Conservation (phyloP, 2,113 vertebrate species). For the Channa argus region DNA sequence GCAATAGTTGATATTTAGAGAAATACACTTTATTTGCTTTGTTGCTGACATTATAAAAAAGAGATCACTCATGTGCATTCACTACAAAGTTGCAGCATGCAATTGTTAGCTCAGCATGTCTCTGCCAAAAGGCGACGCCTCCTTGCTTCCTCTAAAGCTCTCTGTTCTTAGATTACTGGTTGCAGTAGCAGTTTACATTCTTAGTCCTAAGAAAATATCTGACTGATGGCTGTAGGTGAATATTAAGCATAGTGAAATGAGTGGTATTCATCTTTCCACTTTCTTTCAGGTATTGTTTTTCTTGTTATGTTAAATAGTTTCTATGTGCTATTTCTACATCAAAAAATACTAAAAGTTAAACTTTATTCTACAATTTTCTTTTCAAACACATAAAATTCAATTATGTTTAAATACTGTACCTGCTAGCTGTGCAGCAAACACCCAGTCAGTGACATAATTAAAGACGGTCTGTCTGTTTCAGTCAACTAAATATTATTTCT, state of each 20-base stretch:
- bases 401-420: no score
- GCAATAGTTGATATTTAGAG: no score
- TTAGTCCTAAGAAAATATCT: background rate
- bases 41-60: no score
- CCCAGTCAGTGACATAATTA: background rate
- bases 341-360: no score
- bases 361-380: no score
- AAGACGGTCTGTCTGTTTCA: background rate
- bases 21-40: no score
- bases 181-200: background rate
- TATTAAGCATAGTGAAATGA: background rate
- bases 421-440: no score
- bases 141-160: background rate
- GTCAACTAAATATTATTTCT: slow-evolving; percentile 49
- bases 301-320: no score
- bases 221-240: background rate
- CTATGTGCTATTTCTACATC: no score
- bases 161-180: no score
- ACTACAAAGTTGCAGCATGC: background rate
- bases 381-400: no score
- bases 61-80: background rate
- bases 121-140: background rate
- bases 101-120: background rate
- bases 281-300: no score
- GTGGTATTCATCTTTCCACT: background rate